Conservation (phyloP, 92 coral and sea anemone species). For the Palythoa caribaeorum region DNA sequence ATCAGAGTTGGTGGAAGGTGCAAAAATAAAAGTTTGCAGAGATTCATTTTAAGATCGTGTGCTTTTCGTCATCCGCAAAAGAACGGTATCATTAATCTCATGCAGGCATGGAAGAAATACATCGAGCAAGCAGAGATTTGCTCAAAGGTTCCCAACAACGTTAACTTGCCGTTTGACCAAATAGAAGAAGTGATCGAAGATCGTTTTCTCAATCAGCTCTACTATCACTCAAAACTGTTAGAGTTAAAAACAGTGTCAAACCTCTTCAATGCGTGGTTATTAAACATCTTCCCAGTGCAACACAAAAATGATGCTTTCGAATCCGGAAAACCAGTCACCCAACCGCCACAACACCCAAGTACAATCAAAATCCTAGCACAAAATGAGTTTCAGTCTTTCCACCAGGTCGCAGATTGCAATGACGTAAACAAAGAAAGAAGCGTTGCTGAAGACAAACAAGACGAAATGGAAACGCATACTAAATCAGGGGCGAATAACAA, state of each 20-base stretch:
- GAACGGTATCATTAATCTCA: neutral
- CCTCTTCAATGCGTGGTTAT: slow-evolving; percentile 28
- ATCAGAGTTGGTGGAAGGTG: slow-evolving; percentile 80
- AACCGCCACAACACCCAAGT: neutral
- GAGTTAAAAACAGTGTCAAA: neutral
- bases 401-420: neutral
- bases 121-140: slow-evolving; percentile 27
- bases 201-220: slow-evolving; percentile 43
- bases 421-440: neutral
- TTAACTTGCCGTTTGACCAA: neutral
- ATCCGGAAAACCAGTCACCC: neutral
- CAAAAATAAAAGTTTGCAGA: slow-evolving; percentile 63
- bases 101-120: slow-evolving; percentile 19
- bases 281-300: slow-evolving; percentile 21
- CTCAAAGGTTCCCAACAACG: slow-evolving; percentile 7
- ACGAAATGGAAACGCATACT: neutral
- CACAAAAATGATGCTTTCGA: neutral
- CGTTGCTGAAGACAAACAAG: neutral
- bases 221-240: slow-evolving; percentile 23
- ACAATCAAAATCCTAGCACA: neutral
- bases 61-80: slow-evolving; percentile 1
- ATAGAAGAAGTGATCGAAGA: slow-evolving; percentile 34
- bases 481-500: neutral
- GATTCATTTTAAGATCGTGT: slow-evolving; percentile 55
- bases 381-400: neutral